A percentile compares a stretch with the other conserved stretches of the same genome.
These are phyloP conservation scores for Noctua janthina DNA, from an alignment of 2,888 invertebrate genomes.

Conservation along the genomic window DNA sequence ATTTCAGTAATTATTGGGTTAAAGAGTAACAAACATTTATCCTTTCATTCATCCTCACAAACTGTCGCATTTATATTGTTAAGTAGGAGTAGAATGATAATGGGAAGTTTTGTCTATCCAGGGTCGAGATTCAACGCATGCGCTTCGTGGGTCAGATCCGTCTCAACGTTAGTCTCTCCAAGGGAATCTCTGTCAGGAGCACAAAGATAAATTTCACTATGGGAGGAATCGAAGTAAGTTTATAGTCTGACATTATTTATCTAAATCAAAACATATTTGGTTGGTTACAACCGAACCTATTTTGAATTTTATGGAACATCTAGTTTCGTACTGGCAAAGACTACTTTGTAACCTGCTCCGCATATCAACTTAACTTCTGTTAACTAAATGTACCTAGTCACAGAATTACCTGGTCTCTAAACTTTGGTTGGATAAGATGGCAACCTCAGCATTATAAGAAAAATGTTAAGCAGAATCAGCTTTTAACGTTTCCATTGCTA, in stretches of 20 bases:
- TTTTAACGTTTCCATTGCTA: too few species aligned
- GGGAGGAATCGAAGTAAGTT: constrained; percentile 46
- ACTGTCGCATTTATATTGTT: too few species aligned
- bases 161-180: constrained; percentile 71
- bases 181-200: constrained; percentile 73
- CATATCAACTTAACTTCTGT: neutral
- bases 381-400: too few species aligned
- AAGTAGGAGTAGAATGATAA: neutral
- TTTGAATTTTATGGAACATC: neutral
- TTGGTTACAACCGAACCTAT: neutral
- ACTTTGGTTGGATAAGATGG: too few species aligned
- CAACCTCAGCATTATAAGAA: too few species aligned
- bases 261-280: too few species aligned
- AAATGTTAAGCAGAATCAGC: too few species aligned
- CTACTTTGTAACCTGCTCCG: neutral
- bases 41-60: too few species aligned
- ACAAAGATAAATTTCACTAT: constrained; percentile 71
- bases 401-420: too few species aligned
- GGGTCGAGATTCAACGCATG: constrained; percentile 63
- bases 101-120: constrained; percentile 25
- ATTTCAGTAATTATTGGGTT: too few species aligned
- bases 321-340: neutral
- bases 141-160: constrained; percentile 70
- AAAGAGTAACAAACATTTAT: too few species aligned
- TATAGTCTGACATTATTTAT: neutral